Base-by-base conservation (phyloP, 1,140 invertebrate genomes). In the Caenorhabditis briggsae region DNA sequence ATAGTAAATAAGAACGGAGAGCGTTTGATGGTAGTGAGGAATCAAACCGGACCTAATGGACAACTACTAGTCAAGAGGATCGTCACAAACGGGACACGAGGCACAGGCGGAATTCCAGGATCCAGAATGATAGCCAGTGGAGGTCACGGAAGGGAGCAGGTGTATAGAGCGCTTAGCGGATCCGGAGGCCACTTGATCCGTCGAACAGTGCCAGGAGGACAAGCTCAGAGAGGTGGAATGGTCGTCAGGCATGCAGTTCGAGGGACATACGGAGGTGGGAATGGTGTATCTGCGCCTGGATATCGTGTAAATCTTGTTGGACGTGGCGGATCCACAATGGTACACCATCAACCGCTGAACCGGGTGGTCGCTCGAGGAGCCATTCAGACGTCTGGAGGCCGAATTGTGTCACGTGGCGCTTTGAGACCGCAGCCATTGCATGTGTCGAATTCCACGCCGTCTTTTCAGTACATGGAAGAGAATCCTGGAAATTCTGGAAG, bases 31-130 rank as follows among this genome's bases (percentile, higher is more conserved):
- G 65, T 85, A 11, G 64, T 85, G 2, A 46, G 20, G 23, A 70
- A 78, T 53, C 48, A 55, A 6, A 20, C 53, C n/a, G 65, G 61
- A 78, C 84, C 84, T 2, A 85, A 78, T 74, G 84, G 84, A 65
- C 46, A 55, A 58, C 50, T 64, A 14, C 2, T 50, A 7, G 59
- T 64, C 43, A 64, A 84, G 20, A 48, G 70, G n/a, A 78, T 78
- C 12, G 33, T 53, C 0, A 12, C 70, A n/a, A 12, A 11, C 23
- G 46, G 12, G 0, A 33, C 33, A 1, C 1, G 33, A 33, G n/a
- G 43, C 3, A 20, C 46, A n/a, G 59, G 9, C 1, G 59, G 59
- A 1, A 12, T 8, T 7, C 23, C 20, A 12, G n/a, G 20, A 14
- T 25, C n/a, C 5, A 33, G 18, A 20, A 20, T 61, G 14, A 58